Conservation (phyloP, 2,113 vertebrate genomes). For the Cromileptes altivelis region DNA sequence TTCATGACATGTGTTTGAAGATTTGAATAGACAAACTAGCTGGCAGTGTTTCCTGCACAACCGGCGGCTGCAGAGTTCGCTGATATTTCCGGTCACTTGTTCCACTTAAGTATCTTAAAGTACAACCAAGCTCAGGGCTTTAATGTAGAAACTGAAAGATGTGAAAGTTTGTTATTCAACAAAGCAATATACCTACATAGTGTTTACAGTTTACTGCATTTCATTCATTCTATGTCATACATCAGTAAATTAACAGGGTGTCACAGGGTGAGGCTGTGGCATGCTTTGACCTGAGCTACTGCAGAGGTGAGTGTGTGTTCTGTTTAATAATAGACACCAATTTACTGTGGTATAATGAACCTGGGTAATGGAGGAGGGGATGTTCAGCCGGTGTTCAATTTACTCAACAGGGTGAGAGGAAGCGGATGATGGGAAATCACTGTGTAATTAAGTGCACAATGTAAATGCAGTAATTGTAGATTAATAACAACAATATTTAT, state of each 20-base stretch:
- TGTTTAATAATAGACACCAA: conserved; percentile 66
- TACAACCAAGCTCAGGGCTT: background rate
- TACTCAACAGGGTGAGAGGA: conserved; percentile 19
- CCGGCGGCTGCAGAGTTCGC: background rate
- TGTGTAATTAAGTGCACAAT: background rate
- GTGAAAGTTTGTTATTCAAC: background rate
- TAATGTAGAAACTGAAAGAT: background rate
- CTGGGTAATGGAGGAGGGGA: conserved; percentile 29
- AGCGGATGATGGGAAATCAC: conserved; percentile 15
- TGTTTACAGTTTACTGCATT: background rate
- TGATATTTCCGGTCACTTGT: background rate
- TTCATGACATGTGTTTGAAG: conserved; percentile 3
- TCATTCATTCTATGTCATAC: background rate
- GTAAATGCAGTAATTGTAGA: background rate
- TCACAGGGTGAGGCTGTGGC: background rate
- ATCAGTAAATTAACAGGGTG: background rate
- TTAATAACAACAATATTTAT: background rate
- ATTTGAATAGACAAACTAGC: conserved; percentile 3
- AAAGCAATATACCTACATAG: background rate
- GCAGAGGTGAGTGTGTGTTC: conserved; percentile 21
- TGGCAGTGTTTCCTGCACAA: background rate
- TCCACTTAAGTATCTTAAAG: background rate
- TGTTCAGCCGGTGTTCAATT: conserved; percentile 31
- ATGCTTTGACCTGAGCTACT: conserved; percentile 23
- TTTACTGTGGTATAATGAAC: conserved; percentile 62